These are phyloP conservation scores for Synergus laeviventris DNA, from an alignment of 2,888 invertebrate genomes.

Conservation along the genomic window DNA sequence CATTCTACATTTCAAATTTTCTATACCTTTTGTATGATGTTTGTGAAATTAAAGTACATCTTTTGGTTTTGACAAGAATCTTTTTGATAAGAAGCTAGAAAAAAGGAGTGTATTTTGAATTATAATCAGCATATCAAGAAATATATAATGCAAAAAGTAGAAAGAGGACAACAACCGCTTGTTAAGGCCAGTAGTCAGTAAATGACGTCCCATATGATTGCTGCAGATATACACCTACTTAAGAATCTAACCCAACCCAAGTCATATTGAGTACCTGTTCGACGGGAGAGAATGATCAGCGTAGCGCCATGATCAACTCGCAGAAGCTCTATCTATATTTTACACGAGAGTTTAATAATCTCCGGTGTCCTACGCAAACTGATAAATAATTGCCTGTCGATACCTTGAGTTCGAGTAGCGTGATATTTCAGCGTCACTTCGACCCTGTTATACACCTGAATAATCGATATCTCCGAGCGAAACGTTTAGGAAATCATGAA, in stretches of 20 bases:
- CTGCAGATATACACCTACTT: constrained; percentile 2
- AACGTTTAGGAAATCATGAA: constrained; percentile 27
- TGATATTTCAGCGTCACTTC: constrained; percentile 28
- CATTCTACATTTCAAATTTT: neutral
- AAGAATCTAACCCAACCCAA: neutral
- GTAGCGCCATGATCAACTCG: neutral
- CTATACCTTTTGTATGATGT: too few species aligned
- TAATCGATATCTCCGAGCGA: constrained; percentile 18
- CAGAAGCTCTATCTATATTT: constrained; percentile 11
- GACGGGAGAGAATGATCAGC: neutral
- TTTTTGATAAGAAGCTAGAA: neutral
- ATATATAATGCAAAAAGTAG: neutral
- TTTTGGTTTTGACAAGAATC: neutral
- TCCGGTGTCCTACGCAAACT: constrained; percentile 20
- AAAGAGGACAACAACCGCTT: neutral
- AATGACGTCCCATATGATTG: neutral
- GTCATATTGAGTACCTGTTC: constrained; percentile 2
- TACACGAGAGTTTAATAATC: constrained; percentile 14
- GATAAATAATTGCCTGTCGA: constrained; percentile 35
- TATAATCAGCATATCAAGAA: neutral
- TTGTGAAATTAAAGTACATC: neutral
- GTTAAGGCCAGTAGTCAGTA: neutral
- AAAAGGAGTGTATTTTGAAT: neutral
- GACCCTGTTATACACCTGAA: constrained; percentile 18
- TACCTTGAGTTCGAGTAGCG: constrained; percentile 7